These are phyloP conservation scores for Melozone crissalis DNA, from an alignment of 2,113 vertebrate genomes.

Conservation along the genomic window DNA sequence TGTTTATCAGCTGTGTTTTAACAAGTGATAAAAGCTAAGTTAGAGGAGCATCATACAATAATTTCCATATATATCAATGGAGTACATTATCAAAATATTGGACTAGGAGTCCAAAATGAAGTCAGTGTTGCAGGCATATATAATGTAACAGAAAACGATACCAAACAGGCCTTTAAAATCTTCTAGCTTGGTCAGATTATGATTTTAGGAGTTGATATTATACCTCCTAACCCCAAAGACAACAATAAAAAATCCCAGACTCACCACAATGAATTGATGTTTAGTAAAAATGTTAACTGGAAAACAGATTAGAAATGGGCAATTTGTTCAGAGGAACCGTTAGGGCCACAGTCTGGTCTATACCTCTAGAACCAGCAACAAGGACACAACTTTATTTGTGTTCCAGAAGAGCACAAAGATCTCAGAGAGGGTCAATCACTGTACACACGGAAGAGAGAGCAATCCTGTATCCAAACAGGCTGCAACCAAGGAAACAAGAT, in stretches of 20 bases:
- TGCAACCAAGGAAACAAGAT: background rate
- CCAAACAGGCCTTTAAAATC: background rate
- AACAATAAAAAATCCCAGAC: background rate
- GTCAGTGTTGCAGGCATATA: rapidly evolving
- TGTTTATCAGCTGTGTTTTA: background rate
- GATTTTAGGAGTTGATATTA: background rate
- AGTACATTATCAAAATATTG: background rate
- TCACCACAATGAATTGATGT: background rate
- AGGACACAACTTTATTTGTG: background rate
- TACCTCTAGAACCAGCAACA: background rate
- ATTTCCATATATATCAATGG: background rate
- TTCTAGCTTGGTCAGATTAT: background rate
- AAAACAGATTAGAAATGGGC: background rate
- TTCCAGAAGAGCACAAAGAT: background rate
- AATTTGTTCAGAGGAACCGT: background rate
- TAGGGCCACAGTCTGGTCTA: background rate
- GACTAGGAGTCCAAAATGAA: background rate
- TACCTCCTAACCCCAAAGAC: background rate
- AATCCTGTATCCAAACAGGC: background rate
- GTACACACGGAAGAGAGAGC: background rate
- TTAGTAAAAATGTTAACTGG: background rate
- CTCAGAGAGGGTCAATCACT: background rate
- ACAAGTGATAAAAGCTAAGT: background rate
- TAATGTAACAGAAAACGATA: background rate
- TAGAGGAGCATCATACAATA: background rate